phyloP scores from a whole-genome alignment of 1,140 invertebrate genomes.

The Leptoteleia sp. region DNA sequence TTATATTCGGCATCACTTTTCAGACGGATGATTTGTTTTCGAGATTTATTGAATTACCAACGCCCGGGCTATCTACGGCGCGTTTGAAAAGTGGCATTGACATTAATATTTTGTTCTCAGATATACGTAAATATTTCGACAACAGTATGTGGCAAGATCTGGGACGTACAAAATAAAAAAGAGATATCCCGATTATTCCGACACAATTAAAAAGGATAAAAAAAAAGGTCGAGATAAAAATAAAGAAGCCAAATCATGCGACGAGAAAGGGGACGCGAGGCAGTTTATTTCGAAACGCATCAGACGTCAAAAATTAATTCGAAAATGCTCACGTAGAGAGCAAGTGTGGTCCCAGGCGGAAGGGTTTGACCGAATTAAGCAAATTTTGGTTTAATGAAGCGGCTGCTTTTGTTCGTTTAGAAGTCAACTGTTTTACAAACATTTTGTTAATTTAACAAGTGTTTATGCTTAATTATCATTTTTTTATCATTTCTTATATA shows the following conservation, averaged over 20 bases:
- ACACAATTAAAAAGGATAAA: not conserved
- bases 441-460: too few species aligned
- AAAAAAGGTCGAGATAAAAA: too few species aligned
- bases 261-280: not conserved
- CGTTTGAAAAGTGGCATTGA: slow-evolving; percentile 21
- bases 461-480: too few species aligned
- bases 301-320: slow-evolving; percentile 1
- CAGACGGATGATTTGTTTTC: slow-evolving; percentile 12
- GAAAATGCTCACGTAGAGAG: too few species aligned
- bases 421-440: too few species aligned
- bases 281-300: too few species aligned
- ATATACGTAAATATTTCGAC: too few species aligned
- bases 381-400: too few species aligned
- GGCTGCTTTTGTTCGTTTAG: too few species aligned
- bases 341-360: too few species aligned
- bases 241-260: slow-evolving; percentile 3
- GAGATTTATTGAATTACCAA: slow-evolving; percentile 30
- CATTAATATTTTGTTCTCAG: slow-evolving; percentile 24
- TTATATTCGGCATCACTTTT: slow-evolving; percentile 20
- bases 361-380: too few species aligned
- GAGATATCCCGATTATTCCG: not conserved
- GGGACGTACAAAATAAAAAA: not conserved
- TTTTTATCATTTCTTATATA: too few species aligned
- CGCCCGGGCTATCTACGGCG: not conserved
- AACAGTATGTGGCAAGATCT: not conserved